These are phyloP conservation scores for Anser brachyrhynchus DNA, from an alignment of 2,113 vertebrate genomes.

Conservation along the genomic window DNA sequence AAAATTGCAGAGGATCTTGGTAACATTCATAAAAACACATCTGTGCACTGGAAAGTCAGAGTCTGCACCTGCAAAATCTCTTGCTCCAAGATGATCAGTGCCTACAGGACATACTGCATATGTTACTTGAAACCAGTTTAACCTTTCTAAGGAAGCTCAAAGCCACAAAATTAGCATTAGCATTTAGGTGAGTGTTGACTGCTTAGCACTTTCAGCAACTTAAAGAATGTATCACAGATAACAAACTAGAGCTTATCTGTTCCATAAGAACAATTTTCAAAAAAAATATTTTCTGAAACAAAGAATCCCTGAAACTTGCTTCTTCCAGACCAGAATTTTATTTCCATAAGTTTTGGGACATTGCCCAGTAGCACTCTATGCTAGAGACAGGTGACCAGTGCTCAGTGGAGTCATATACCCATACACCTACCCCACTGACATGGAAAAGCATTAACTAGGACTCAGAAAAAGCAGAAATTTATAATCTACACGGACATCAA, in stretches of 20 bases:
- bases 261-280: neutral
- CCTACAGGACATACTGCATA: neutral
- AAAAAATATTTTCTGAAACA: neutral
- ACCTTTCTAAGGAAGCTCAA: neutral
- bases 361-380: neutral
- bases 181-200: neutral
- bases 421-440: fast-evolving
- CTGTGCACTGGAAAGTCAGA: neutral
- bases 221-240: neutral
- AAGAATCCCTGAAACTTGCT: neutral
- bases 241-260: neutral
- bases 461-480: neutral
- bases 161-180: neutral
- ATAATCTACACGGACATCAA: neutral
- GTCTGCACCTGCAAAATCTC: neutral
- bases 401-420: too few species aligned
- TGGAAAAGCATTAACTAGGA: neutral
- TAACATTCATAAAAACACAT: neutral
- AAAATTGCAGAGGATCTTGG: neutral
- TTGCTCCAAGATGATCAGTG: neutral
- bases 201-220: neutral
- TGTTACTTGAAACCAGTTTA: neutral
- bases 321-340: neutral
- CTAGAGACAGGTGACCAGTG: neutral
- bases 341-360: neutral